Evolutionary conservation across 2,113 vertebrate species (phyloP), one percentile per base, ranked within the genome.

Genomic region (Ornithorhynchus anatinus): DNA sequence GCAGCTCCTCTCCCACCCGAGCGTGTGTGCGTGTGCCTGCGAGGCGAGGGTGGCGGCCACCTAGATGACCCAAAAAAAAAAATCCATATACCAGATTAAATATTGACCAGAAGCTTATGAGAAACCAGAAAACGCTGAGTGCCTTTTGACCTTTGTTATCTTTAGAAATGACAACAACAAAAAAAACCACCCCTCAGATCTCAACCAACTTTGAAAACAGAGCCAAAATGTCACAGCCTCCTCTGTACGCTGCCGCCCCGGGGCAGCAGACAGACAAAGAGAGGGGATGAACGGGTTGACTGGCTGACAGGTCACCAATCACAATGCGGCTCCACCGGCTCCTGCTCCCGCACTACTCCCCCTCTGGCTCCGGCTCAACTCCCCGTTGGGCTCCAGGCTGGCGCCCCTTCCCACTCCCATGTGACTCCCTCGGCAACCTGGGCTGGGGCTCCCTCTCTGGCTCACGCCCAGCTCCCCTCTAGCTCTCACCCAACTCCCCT

Each of bases 81-180:
- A 82, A 68, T 64, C 69, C 82, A 73, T 77, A 84, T 85, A 75
- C 63, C 51, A 66, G 87, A 81, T 90, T 90, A 90, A 88, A 89
- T 77, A 90, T 90, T 88, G 86, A 87, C 86, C 59, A 81, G 81
- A 81, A 82, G 77, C 72, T 85, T 79, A 83, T 84, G 85, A 88
- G 81, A 85, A 85, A 85, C 82, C 67, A 87, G 83, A 87, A 87
- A 87, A 86, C 36, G 72, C 85, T 79, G 79, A 32, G 22, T 77
- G 84, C 82, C 80, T 88, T 89, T 88, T 88, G 75, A 80, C 81
- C 78, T 80, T 78, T 75, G 78, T 84, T 88, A 82, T 84, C 82
- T 84, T 80, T 64, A 75, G 50, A 85, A 85, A 82, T 77, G 78
- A 70, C 70, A 69, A 69, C 75, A 17, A 32, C 62, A 81, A 82